Evolutionary conservation across 2,888 invertebrate genomes (phyloP), one percentile per base, ranked within the genome.

Genomic region (Helobdella robusta): DNA sequence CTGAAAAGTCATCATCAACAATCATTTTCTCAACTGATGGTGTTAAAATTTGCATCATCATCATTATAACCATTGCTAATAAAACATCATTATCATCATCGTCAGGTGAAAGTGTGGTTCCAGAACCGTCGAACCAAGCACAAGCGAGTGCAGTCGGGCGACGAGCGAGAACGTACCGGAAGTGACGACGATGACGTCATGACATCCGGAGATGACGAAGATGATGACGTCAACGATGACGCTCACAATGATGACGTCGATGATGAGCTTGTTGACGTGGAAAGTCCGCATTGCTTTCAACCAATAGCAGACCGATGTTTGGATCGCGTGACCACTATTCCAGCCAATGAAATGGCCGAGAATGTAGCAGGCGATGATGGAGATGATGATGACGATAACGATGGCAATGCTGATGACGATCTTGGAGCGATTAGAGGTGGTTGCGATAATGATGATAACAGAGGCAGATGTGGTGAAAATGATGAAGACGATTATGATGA

Each of bases 91-190:
- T 46, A 35, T 63, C 35, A 64, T 64, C 23, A 63, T 62, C 35
- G 34, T 23, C 52, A 52, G 70, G 70, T 70, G 25, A 70, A 70
- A 54, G 70, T 70, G 3, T 70, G 70, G 70, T 70, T 70, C 52
- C 70, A 70, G 36, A 70, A 70, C 64, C 50, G 70, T 8, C 54
- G 70, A 32, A 70, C 70, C 30, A 70, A 70, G 54, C 66, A 68
- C 67, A 70, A 70, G 35, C 61, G 70, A 1, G 58, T 66, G 8
- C 63, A 64, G 36, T 48, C 65, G 28, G 69, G 68, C 20, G 67
- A 67, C 34, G 69, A 54, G 20, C 34, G 48, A 44, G 48, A n/a
- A n/a, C n/a, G n/a, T n/a, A 59, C 34, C 4, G 32, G 30, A 46
- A 65, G 25, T 23, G 50, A 62, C 11, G 52, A 32, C 15, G 67